Conservation (phyloP, 2,888 invertebrate genomes). For the Liposcelis brunnea region DNA sequence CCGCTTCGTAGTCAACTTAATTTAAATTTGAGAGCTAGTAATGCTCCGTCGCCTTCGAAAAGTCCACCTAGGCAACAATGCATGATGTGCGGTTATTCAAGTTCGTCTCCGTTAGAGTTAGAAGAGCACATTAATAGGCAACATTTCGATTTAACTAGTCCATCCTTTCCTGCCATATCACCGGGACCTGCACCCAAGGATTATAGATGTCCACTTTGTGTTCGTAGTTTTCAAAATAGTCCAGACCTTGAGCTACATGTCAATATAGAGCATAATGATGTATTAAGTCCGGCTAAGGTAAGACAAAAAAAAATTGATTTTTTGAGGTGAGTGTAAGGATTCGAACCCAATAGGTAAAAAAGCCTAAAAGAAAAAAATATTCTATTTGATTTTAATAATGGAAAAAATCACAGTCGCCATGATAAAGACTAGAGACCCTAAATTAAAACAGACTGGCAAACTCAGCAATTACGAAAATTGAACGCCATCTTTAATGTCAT, state of each 20-base stretch:
- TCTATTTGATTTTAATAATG: slow-evolving; percentile 3
- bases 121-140: slow-evolving; percentile 73
- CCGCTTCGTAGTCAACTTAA: slow-evolving; percentile 53
- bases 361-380: too few relatives aligned
- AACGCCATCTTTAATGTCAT: too few relatives aligned
- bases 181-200: slow-evolving; percentile 18
- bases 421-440: too few relatives aligned
- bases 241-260: slow-evolving; percentile 70
- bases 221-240: slow-evolving; percentile 49
- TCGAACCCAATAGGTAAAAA: too few relatives aligned
- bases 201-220: slow-evolving; percentile 65
- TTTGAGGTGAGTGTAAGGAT: too few relatives aligned
- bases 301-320: too few relatives aligned
- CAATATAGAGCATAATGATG: slow-evolving; percentile 68
- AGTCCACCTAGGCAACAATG: slow-evolving; percentile 31
- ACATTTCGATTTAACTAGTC: slow-evolving; percentile 66
- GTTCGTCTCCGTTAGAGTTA: slow-evolving; percentile 51
- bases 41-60: slow-evolving; percentile 12
- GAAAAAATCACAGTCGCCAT: too few relatives aligned
- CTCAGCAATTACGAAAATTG: too few relatives aligned
- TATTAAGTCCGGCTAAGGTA: slow-evolving; percentile 46
- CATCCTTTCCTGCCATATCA: slow-evolving; percentile 25
- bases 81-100: slow-evolving; percentile 59
- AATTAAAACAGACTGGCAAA: too few relatives aligned
- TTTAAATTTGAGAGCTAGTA: slow-evolving; percentile 44